phyloP scores from a whole-genome alignment of 2,797 vertebrate genomes.

The Acomys russatus region DNA sequence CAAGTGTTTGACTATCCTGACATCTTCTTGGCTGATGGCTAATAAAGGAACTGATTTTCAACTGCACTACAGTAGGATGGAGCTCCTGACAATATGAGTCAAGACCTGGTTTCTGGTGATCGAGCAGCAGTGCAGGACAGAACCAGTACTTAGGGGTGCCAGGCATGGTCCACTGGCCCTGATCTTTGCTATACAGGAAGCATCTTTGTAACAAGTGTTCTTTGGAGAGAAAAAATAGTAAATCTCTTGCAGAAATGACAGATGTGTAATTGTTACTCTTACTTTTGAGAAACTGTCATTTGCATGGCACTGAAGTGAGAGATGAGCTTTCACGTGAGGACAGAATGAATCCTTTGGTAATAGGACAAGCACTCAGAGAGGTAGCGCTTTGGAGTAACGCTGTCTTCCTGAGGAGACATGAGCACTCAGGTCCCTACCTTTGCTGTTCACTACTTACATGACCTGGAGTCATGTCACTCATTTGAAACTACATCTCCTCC shows the following conservation, averaged over 20 bases:
- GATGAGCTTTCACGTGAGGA: neutral
- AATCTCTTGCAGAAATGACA: slow-evolving; percentile 4
- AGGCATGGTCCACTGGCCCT: neutral
- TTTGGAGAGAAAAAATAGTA: neutral
- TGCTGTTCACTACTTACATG: neutral
- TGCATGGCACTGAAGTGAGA: neutral
- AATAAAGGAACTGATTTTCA: too few species aligned
- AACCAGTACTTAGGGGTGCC: neutral
- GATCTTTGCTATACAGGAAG: slow-evolving; percentile 4
- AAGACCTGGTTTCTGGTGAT: slow-evolving; percentile 8
- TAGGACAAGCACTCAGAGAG: neutral
- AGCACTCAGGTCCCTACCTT: neutral
- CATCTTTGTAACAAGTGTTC: neutral
- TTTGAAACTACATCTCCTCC: slow-evolving; percentile 1
- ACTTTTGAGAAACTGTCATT: slow-evolving; percentile 36
- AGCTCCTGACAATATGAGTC: neutral
- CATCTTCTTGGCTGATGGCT: neutral
- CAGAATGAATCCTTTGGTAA: neutral
- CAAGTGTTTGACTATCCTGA: neutral
- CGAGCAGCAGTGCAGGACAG: neutral
- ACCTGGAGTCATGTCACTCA: neutral
- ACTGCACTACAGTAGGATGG: neutral
- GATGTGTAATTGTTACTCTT: slow-evolving; percentile 27
- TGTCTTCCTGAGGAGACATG: neutral
- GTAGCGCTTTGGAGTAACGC: neutral